These are phyloP conservation scores for Maconellicoccus hirsutus DNA, from an alignment of 1,140 invertebrate species.

Conservation along the genomic window DNA sequence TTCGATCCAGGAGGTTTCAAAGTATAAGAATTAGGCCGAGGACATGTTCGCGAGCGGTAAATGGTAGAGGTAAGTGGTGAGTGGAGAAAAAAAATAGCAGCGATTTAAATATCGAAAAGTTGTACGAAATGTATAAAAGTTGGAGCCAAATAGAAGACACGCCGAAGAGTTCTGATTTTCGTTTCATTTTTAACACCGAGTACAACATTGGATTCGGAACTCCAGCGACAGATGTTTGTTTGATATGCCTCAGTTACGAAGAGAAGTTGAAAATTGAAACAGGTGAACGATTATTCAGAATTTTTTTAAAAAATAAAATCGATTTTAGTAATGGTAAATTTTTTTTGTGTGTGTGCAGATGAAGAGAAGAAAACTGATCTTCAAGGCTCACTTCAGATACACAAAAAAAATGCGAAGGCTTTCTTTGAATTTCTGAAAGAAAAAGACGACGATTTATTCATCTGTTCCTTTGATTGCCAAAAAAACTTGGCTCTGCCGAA, in stretches of 20 bases:
- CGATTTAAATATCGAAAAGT: conserved; percentile 24
- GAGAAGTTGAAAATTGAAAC: conserved; percentile 27
- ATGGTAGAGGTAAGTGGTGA: too few species aligned
- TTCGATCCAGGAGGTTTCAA: conserved; percentile 9
- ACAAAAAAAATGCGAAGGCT: conserved; percentile 31
- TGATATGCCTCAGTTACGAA: conserved; percentile 26
- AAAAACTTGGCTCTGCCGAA: conserved; percentile 34
- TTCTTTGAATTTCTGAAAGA: conserved; percentile 33
- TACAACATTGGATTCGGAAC: conserved; percentile 29
- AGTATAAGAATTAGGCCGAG: not conserved
- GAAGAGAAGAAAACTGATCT: too few species aligned
- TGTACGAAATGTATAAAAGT: not conserved
- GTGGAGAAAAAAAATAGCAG: too few species aligned
- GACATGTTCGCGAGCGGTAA: too few species aligned
- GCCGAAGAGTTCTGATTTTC: conserved; percentile 27
- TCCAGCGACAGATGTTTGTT: conserved; percentile 29
- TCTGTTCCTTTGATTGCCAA: conserved; percentile 35
- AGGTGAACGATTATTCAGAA: not conserved
- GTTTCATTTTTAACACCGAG: conserved; percentile 26
- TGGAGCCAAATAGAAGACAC: not conserved
- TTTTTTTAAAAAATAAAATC: not conserved
- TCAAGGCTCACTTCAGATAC: conserved; percentile 26
- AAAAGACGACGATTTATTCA: conserved; percentile 28
- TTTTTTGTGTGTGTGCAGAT: too few species aligned
- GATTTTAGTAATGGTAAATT: not conserved